Conservation (phyloP, 2,113 vertebrate genomes). For the Megalops atlanticus region DNA sequence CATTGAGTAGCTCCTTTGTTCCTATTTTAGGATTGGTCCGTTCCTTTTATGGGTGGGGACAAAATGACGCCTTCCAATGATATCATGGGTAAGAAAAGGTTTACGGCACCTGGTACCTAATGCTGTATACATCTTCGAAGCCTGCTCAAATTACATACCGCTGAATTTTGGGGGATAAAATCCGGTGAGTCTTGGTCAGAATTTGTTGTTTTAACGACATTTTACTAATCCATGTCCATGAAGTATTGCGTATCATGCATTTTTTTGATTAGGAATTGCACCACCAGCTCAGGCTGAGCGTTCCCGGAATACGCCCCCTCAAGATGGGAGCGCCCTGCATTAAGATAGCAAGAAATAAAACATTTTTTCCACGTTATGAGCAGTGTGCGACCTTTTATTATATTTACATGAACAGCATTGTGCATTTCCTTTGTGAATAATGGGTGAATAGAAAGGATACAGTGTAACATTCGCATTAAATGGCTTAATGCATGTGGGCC, state of each 20-base stretch:
- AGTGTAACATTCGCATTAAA: background rate
- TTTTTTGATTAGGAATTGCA: too few species aligned
- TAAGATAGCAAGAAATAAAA: background rate
- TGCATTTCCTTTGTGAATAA: background rate
- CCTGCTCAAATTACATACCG: background rate
- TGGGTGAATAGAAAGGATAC: background rate
- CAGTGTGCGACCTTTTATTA: background rate
- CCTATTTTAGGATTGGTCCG: slow-evolving; percentile 18
- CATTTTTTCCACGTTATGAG: background rate
- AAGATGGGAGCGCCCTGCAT: background rate
- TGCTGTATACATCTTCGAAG: slow-evolving; percentile 46
- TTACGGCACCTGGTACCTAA: slow-evolving; percentile 46
- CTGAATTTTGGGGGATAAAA: background rate
- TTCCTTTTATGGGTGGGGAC: slow-evolving; percentile 49
- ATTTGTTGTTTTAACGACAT: background rate
- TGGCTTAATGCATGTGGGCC: background rate
- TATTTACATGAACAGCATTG: background rate
- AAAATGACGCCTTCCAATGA: slow-evolving; percentile 54
- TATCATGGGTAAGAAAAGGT: slow-evolving; percentile 31
- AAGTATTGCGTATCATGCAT: background rate
- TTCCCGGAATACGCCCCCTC: too few species aligned
- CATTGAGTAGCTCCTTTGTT: background rate
- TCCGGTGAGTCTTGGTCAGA: background rate
- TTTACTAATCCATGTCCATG: background rate
- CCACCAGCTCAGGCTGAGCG: too few species aligned